Base-by-base conservation (phyloP, 2,113 vertebrate genomes). In the Misgurnus anguillicaudatus region DNA sequence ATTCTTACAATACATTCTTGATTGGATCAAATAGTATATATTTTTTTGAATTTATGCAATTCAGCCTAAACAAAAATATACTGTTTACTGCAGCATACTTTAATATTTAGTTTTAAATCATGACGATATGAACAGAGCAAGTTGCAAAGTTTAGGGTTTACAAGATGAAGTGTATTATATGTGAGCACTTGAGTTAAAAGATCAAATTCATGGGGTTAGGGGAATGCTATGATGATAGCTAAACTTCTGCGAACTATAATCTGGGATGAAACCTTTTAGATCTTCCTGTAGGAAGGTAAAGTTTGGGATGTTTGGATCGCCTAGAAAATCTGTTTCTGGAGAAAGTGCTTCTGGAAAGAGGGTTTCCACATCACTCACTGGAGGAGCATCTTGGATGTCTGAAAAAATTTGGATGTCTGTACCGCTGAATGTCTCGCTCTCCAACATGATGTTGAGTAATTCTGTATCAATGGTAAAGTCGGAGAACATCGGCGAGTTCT, bases 401-500 rank as follows among this genome's bases (percentile, higher is more conserved):
- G 24, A 31, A 31, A 31, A 31, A 31, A 31, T 31, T 31, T 31
- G 24, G 24, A 31, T 31, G 24, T 31, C 24, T 31, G 24, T 31
- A 31, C 24, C 24, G 24, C n/a, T n/a, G n/a, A n/a, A n/a, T n/a
- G n/a, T n/a, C n/a, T 14, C 8, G 62, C 2, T 21, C 5, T 81
- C 82, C n/a, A 55, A 17, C 31, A 57, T 16, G 9, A 19, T 60
- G 61, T 38, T 72, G 17, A 68, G 8, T 14, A 55, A 16, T 21
- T 17, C 5, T 4, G 24, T 6, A 51, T 74, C 45, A 24, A 7
- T 16, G 60, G 47, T 10, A 10, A 42, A 60, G 76, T 41, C 19
- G 55, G 41, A 75, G 17, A 80, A 9, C 83, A 84, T 84, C 2
- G 83, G 83, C 9, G 80, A 81, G 1, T 64, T 71, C 17, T 81